Percentiles rank a stretch among this genome's conserved stretches.
phyloP scores from a whole-genome alignment of 2,797 vertebrate genomes.

The Tragopan temminckii region DNA sequence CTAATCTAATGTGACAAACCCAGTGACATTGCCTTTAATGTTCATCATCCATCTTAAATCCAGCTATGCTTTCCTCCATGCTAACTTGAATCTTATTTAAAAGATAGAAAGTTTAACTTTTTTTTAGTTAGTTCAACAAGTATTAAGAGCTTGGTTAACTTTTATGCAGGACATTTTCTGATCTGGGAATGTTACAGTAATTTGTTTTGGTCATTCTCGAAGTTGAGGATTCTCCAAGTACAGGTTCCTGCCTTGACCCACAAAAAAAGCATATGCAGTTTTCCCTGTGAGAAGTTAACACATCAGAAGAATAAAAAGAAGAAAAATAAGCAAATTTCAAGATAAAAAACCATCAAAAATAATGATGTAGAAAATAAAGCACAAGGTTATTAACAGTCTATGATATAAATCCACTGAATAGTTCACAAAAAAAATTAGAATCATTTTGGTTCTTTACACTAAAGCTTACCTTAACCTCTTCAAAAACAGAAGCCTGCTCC shows the following conservation, averaged over 20 bases:
- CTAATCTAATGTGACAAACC: neutral
- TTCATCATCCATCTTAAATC: neutral
- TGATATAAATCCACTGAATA: neutral
- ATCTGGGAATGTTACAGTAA: neutral
- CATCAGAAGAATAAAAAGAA: neutral
- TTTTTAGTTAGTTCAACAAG: neutral
- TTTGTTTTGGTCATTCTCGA: neutral
- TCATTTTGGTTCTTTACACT: neutral
- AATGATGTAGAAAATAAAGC: neutral
- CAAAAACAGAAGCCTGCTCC: slow-evolving; percentile 93
- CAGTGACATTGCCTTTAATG: neutral
- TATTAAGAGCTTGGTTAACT: neutral
- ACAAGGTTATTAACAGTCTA: neutral
- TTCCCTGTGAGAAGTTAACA: neutral
- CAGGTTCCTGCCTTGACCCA: neutral
- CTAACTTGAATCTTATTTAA: neutral
- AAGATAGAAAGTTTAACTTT: neutral
- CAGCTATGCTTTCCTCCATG: neutral
- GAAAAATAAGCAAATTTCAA: neutral
- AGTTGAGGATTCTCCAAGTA: neutral
- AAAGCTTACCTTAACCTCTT: slow-evolving; percentile 90
- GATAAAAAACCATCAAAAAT: neutral
- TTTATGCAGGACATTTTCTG: neutral
- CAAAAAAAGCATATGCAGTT: neutral
- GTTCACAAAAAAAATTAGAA: neutral